These are phyloP conservation scores for Gopherus flavomarginatus DNA, from an alignment of 2,113 vertebrate genomes.

Conservation along the genomic window DNA sequence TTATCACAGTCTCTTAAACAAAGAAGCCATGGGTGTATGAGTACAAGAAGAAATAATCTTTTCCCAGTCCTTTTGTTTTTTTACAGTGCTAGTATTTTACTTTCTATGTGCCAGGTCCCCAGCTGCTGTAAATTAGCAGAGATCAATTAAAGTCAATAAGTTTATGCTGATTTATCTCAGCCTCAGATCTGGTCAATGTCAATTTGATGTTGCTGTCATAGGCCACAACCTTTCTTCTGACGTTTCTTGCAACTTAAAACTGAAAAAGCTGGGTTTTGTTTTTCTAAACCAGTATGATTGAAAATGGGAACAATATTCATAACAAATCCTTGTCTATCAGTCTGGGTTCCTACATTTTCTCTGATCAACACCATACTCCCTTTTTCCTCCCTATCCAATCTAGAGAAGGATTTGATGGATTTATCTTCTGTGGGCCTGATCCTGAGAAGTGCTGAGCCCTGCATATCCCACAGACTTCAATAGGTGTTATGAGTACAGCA, in stretches of 20 bases:
- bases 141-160: not conserved
- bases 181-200: not conserved
- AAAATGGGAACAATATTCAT: not conserved
- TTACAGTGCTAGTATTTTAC: not conserved
- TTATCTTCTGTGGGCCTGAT: not conserved
- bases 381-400: not conserved
- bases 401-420: not conserved
- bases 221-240: not conserved
- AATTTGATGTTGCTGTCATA: not conserved
- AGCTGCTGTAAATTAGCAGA: not conserved
- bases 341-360: not conserved
- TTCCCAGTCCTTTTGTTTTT: not conserved
- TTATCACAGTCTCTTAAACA: not conserved
- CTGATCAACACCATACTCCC: not conserved
- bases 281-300: not conserved
- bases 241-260: fast-evolving
- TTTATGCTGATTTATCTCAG: not conserved
- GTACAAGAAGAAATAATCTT: not conserved
- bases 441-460: not conserved
- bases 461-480: not conserved
- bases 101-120: not conserved
- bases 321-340: not conserved
- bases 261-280: not conserved
- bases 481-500: not conserved
- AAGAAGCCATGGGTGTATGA: not conserved